Evolutionary conservation across 2,113 vertebrate genomes (phyloP), one percentile per base, ranked within the genome.

Genomic region (Bubo blakistoni): DNA sequence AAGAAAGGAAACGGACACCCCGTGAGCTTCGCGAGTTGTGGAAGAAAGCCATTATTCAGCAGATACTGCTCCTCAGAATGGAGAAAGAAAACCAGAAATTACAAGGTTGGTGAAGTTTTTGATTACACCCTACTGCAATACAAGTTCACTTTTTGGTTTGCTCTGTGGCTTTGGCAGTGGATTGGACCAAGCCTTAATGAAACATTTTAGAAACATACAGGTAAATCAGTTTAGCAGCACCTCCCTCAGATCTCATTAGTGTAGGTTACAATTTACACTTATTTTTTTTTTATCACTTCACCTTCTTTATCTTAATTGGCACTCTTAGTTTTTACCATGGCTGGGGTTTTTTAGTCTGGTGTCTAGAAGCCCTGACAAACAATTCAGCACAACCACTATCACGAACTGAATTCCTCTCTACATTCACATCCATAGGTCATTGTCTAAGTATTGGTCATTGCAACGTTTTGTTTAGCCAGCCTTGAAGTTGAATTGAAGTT

Each of bases 1-100:
- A 99, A 92, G 98, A 99, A 74, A 98, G 98, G 88, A 99, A 97
- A 65, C 98, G 95, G 67, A 98, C 98, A 8, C 94, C 98, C 20
- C 97, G 95, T 3, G 99, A 99, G 93, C 98, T 99, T 42, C 98
- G 99, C 2, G 99, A 99, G 59, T 97, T 99, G n/a, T 99, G 99
- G 99, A 98, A 97, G 93, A 99, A 99, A 94, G 99, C 99, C 55
- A 99, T 99, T 91, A 97, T 99, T 34, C 99, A 99, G 88, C 99
- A 99, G 97, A 99, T 99, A 87, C 98, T 99, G 42, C 98, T 99
- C 2, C 99, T 99, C 78, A 98, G 99, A 92, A 99, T 99, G 99
- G 99, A 99, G 97, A 99, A 97, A 59, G 99, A 99, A 96, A 99
- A 99, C 90, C 99, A 99, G 97, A 99, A 99, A 72, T 98, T 99